Base-by-base conservation (phyloP, 2,113 vertebrate genomes). In the Phycodurus eques region DNA sequence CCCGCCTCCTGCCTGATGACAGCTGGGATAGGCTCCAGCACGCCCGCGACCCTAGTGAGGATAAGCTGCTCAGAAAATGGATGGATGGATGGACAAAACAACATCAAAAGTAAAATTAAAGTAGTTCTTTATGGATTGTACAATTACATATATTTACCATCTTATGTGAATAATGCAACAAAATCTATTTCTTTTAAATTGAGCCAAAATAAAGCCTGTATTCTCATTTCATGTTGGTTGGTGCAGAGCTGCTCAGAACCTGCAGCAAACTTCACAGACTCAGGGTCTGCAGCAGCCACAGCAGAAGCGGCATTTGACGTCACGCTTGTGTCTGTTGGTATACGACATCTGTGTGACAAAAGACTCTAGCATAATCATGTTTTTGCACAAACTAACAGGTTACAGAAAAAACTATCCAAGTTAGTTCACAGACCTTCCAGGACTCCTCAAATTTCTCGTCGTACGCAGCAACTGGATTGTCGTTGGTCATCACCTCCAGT, bases 261-360 rank as follows among this genome's bases (percentile, higher is more conserved):
- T 80, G 82, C 93, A 94, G 83, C 93, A 94, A 1, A 83, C 6
- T 0, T 92, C 92, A 20, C 92, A 94, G 0, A 8, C 64, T 0
- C 1, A 1, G 0, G 42, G 19, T 0, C 0, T 13, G 9, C 94
- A 93, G 81, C 94, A 94, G 0, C 67, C 67, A 0, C 92, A 93
- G 83, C 93, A 94, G 73, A 71, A 88, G 0, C 56, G 0, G 73
- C 94, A 94, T 72, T 17, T 86, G 71, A 10, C 67, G 85, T 59
- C 2, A 39, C 61, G 35, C 14, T 86, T 90, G 4, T 63, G 68
- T 72, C 87, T 83, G 43, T 44, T 44, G 73, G 66, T 82, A 12
- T 78, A 17, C 27, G 72, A 35, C 43, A 49, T 61, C 88, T 89
- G 43, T 19, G 13, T 15, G 57, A 27, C n/a, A 3, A 49, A 33